Base-by-base conservation (phyloP, 2,888 invertebrate species). In the Xestia sexstrigata region DNA sequence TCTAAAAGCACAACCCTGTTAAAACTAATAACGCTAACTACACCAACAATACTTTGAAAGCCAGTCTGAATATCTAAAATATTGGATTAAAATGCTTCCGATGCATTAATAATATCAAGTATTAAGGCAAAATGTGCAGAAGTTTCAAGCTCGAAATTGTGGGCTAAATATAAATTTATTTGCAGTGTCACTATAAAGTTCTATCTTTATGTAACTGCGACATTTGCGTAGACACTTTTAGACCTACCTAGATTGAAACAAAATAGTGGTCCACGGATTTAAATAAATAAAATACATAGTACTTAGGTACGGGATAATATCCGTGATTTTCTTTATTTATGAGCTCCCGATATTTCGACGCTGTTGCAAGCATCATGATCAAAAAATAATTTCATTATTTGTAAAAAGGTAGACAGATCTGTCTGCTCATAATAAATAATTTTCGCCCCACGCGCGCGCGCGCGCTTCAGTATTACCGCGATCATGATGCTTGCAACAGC, bases 1-100 rank as follows among this genome's bases (percentile, higher is more conserved):
- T 39, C 47, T 78, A 74, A 81, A 78, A 84, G 69, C 69, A 55
- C 60, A 71, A 67, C n/a, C 47, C 49, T 60, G 69, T 78, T 70
- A 26, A 63, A 69, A 58, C 60, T 69, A 62, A 35, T 52, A 76
- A 13, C 47, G 35, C n/a, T 73, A 35, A 66, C 26, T 63, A 30
- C 30, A 47, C 4, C 5, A 20, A 68, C 17, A 70, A 55, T 47
- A 23, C 70, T 74, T 49, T 58, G 42, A 70, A 74, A 52, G 49
- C 42, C 26, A 15, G 58, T 17, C 45, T 74, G 26, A 58, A 66
- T 58, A 39, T 42, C 8, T 55, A 26, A 81, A 76, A 82, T 76
- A 66, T 60, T 35, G 15, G 7, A 42, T 39, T 70, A 49, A 70
- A 70, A 82, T 58, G 30, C 30, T 75, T 75, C 17, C 60, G 23